Conservation (phyloP, 1,140 invertebrate genomes). For the Potamilus streckersoni region DNA sequence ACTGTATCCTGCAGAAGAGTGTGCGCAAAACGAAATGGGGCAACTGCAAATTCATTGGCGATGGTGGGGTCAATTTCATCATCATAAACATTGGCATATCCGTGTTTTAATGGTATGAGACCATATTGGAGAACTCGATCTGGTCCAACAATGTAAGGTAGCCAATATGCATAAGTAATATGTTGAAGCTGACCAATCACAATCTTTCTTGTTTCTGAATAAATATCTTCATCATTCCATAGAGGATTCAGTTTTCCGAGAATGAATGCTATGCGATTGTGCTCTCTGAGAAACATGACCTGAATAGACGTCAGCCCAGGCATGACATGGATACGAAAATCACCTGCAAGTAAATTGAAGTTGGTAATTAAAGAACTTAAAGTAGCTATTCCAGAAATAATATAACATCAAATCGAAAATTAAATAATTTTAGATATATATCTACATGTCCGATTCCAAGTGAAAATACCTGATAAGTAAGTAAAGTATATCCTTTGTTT, state of each 20-base stretch:
- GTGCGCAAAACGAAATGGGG: constrained; percentile 11
- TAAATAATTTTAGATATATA: no score
- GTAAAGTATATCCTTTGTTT: no score
- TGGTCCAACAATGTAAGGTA: constrained; percentile 77
- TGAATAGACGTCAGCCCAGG: constrained; percentile 88
- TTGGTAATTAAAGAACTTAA: no score
- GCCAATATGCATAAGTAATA: constrained; percentile 86
- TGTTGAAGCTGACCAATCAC: constrained; percentile 80
- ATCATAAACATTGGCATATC: not conserved
- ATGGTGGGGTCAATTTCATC: constrained; percentile 1
- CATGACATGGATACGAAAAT: constrained; percentile 30
- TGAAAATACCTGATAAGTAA: no score
- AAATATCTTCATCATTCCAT: constrained; percentile 95
- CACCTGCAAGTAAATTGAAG: constrained; percentile 16
- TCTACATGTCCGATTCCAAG: no score
- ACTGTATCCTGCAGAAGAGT: not conserved
- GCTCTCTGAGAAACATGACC: constrained; percentile 93
- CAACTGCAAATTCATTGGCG: constrained; percentile 5
- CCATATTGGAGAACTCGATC: no score
- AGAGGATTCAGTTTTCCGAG: constrained; percentile 85
- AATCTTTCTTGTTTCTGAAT: constrained; percentile 86
- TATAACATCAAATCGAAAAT: no score
- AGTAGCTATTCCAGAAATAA: no score
- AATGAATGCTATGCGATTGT: constrained; percentile 86
- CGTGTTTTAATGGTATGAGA: no score